Evolutionary conservation across 2,113 vertebrate species (phyloP), one percentile per base, ranked within the genome.

Genomic region (Pomatostomus ruficeps): DNA sequence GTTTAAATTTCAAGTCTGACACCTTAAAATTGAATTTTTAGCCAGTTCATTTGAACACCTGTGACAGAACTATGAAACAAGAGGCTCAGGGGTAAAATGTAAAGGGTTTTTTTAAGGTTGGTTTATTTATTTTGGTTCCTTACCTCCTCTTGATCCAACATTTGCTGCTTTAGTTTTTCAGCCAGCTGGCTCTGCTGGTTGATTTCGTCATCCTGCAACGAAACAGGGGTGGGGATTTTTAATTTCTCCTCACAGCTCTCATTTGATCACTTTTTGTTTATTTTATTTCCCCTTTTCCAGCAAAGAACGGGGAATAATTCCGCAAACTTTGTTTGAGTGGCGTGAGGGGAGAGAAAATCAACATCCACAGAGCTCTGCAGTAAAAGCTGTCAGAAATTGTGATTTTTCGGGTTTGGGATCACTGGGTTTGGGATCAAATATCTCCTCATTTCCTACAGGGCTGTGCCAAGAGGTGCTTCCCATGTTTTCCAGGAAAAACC

Each of bases 81-180:
- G 18, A 31, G 18, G 26, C 49, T 49, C 76, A 29, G 12, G 10
- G 72, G 38, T 14, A 86, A 77, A 93, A 78, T 20, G 21, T 9
- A 24, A 61, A n/a, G 31, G 24, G 11, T 17, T 58, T 63, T 18
- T 7, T 14, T 52, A 28, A 3, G 7, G 24, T 10, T 35, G 25
- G 8, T 49, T 79, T 29, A 5, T 33, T 49, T 31, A 17, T 76
- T 70, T 59, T 43, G 1, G 4, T 10, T 92, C 63, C 93, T 98
- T 97, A 99, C 99, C 98, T 99, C 99, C 51, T 99, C 99, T 97
- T 99, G 99, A 71, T 99, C 99, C 74, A 98, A 91, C 98, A 99
- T 99, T 98, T 99, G 99, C 83, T 99, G 98, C 89, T 99, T 99
- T 22, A 99, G 96, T 68, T 98, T 98, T 88, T 99, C 99, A 26